phyloP scores from a whole-genome alignment of 2,797 vertebrate genomes.

The Ptychadena robeensis region DNA sequence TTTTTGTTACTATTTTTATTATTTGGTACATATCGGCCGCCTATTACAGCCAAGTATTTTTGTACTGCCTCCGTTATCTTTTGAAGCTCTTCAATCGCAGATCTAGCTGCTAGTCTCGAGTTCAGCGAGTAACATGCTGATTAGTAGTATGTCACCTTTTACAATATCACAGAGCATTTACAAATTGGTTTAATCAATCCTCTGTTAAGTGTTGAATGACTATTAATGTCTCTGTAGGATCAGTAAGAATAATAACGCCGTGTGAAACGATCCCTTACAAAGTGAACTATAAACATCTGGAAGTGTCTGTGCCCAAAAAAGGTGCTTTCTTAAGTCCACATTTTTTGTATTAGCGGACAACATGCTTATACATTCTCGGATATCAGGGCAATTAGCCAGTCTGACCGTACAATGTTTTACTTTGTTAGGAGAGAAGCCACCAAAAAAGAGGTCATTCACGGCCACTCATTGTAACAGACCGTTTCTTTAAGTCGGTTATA shows the following conservation, averaged over 20 bases:
- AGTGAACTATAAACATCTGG: conserved; percentile 12
- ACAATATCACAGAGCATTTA: neutral
- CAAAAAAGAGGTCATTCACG: neutral
- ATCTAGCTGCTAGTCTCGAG: neutral
- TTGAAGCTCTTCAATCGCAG: neutral
- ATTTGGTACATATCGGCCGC: neutral
- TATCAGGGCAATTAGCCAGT: conserved; percentile 16
- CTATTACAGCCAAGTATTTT: neutral
- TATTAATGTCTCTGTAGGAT: neutral
- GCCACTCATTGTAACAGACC: neutral
- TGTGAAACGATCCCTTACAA: neutral
- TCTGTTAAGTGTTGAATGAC: neutral
- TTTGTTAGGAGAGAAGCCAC: neutral
- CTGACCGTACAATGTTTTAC: conserved; percentile 19
- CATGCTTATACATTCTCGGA: conserved; percentile 12
- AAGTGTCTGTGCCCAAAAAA: conserved; percentile 28
- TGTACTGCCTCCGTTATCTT: no score
- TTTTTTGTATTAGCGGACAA: conserved; percentile 5
- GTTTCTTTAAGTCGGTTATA: neutral
- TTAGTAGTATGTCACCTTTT: neutral
- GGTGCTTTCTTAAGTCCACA: conserved; percentile 1
- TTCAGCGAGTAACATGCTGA: neutral
- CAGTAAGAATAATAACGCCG: conserved; percentile 3
- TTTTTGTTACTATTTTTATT: neutral
- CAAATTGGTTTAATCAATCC: neutral